A percentile compares a stretch with the other conserved stretches of the same genome.
phyloP scores from a whole-genome alignment of 2,113 vertebrate species.

The Pterocles burchelli region DNA sequence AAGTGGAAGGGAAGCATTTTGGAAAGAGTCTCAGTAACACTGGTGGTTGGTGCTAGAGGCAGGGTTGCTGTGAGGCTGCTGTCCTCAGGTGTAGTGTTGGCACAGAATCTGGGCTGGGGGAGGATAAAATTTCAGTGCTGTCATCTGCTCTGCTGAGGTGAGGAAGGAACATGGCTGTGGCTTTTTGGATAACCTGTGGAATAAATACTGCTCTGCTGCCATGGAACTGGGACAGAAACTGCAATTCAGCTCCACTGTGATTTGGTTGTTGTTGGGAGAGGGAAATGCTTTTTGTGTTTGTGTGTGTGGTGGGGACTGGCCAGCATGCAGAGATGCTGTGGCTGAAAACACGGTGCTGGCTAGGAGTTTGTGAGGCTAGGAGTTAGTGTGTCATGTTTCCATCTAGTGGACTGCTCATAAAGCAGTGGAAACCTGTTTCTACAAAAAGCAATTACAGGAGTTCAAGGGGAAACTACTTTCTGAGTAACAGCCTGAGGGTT shows the following conservation, averaged over 20 bases:
- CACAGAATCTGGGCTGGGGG: background rate
- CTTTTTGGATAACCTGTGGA: background rate
- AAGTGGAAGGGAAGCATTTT: background rate
- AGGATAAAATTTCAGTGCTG: background rate
- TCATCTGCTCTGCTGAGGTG: background rate
- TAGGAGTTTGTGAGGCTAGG: background rate
- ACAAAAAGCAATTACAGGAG: background rate
- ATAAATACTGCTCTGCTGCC: background rate
- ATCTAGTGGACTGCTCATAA: conserved; percentile 3
- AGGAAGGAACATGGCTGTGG: background rate
- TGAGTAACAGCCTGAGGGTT: background rate
- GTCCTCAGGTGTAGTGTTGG: background rate
- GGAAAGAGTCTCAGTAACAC: background rate
- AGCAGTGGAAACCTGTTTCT: background rate
- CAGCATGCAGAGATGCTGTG: background rate
- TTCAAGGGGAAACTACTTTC: background rate
- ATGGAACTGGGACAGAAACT: background rate
- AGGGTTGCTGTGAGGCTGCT: background rate
- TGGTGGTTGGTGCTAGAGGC: background rate
- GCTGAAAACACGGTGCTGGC: background rate
- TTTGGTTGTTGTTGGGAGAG: background rate
- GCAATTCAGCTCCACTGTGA: background rate
- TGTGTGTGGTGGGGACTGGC: background rate
- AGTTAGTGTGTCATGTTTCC: background rate
- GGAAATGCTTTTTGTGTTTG: background rate